Conservation (phyloP, 1,140 invertebrate species). For the Habropoda laboriosa region DNA sequence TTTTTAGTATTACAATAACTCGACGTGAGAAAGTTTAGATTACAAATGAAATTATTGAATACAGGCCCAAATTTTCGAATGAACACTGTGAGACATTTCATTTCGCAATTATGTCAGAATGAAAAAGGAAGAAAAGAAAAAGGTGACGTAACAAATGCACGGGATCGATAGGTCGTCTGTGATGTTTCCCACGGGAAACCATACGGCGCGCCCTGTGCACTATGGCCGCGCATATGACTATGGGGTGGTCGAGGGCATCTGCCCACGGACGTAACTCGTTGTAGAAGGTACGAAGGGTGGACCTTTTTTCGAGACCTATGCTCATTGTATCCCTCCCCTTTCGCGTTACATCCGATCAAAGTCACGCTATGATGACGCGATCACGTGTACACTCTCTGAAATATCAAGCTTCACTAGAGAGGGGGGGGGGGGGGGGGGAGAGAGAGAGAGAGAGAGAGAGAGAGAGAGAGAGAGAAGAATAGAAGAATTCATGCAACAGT, state of each 20-base stretch:
- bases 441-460: background rate
- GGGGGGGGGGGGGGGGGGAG: background rate
- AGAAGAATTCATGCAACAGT: background rate
- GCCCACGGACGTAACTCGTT: constrained; percentile 59
- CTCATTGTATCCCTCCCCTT: constrained; percentile 54
- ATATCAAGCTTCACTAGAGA: background rate
- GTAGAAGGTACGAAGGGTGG: constrained; percentile 63
- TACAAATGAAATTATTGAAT: no score
- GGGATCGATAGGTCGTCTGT: constrained; percentile 69
- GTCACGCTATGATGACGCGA: constrained; percentile 37
- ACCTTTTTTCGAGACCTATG: constrained; percentile 50
- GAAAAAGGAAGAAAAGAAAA: constrained; percentile 5
- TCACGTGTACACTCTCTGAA: constrained; percentile 20
- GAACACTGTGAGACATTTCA: background rate
- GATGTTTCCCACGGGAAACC: constrained; percentile 80
- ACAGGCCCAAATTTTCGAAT: background rate
- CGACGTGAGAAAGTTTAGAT: no score
- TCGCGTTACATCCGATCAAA: constrained; percentile 37
- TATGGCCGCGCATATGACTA: constrained; percentile 44
- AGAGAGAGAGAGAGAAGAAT: no score
- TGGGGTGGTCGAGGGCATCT: constrained; percentile 61
- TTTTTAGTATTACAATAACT: no score
- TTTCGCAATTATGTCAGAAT: background rate
- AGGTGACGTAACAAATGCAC: constrained; percentile 16
- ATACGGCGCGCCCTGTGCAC: constrained; percentile 56